Base-by-base conservation (phyloP, 1,140 invertebrate genomes). In the Platorchestia sp. region DNA sequence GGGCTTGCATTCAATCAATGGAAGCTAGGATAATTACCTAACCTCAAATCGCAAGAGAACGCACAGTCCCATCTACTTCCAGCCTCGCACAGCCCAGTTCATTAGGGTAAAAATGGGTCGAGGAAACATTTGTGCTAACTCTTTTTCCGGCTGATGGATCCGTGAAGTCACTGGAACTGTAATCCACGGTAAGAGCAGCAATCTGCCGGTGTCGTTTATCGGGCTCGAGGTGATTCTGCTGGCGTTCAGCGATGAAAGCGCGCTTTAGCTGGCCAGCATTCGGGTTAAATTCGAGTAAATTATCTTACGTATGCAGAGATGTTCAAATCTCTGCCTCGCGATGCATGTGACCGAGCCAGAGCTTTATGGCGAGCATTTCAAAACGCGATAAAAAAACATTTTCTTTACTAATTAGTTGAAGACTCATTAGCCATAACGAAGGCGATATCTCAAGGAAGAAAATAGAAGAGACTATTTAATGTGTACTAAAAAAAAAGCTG, bases 91-190 rank as follows among this genome's bases (percentile, higher is more conserved):
- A 19, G 41, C 44, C 27, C 41, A 42, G 87, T 90, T 90, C 87
- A 90, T 90, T 90, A 90, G 41, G 87, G 41, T 90, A 90, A 42
- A 90, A 90, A 42, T 90, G 87, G 44, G 44, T 27, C 87, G 44
- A 90, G 41, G 87, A 36, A 45, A 42, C 41, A 42, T 43, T 90
- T 44, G 41, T 43, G 87, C 87, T 42, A 42, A 90, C 41, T 42
- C 87, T 90, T 90, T 90, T 90, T 90, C 44, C 87, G 5, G 44
- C 87, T 90, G 87, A 90, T 90, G 44, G 87, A 90, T 90, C 87
- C 44, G 41, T 44, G 44, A 90, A 90, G 87, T 90, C 87, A 90
- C 87, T 42, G 41, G 87, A 90, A 36, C 87, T 42, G 87, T 90
- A 90, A 90, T 90, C 14, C 44, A 42, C 10, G 42, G 87, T 90